Evolutionary conservation across 2,888 invertebrate species (phyloP), one percentile per base, ranked within the genome.

Genomic region (Philereme transversata): DNA sequence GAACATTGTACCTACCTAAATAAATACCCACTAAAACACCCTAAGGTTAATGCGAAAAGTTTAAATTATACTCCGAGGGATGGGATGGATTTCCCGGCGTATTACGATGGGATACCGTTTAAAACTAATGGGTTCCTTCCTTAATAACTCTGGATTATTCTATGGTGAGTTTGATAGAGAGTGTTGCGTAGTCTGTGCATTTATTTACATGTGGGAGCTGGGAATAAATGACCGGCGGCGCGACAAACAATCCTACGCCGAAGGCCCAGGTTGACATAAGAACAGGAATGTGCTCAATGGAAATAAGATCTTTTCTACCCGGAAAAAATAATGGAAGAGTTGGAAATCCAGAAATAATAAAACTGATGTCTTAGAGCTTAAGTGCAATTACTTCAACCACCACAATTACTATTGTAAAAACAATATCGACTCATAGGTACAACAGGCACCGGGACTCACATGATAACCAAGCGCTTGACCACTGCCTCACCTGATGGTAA

Each of bases 1-100:
- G 35, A 53, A 36, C 50, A 57, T 43, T 53, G 47, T 48, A 49
- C 50, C 43, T 48, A 49, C 50, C 43, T 49, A 33, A 55, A 58
- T 22, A 57, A 49, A 40, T 54, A 41, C 8, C 49, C n/a, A 40
- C 36, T 53, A 48, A 45, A 55, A 38, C 47, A 38, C 41, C 51
- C 44, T 4, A 43, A 52, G 53, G 59, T 49, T 63, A 63, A 63
- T 53, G 59, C 59, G 59, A 63, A 63, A 63, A 63, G 56, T 64
- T 60, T 50, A 35, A 43, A 61, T 58, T 50, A 49, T 61, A 44
- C 52, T 53, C 36, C 40, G 53, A 45, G 53, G 45, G 56, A 44
- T 34, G 54, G 53, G 45, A 49, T 48, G 51, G 51, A 47, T 58
- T 47, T 55, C 54, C 40, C 34, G 52, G 35, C 46, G 47, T 57